Base-by-base conservation (phyloP, 2,888 invertebrate species). In the Apotomis capreana region DNA sequence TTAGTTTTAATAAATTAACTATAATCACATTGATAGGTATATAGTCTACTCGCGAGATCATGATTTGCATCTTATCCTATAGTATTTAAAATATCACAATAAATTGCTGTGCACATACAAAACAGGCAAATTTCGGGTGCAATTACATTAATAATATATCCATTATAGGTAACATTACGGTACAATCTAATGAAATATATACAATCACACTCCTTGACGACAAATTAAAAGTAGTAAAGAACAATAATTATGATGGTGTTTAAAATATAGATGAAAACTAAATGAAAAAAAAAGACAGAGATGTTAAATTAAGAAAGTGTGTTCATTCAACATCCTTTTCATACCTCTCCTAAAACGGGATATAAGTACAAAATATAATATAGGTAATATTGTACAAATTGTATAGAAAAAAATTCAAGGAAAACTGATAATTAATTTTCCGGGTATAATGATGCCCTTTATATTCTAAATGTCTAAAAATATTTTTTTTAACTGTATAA, bases 31-130 rank as follows among this genome's bases (percentile, higher is more conserved):
- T 84, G 84, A 90, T 87, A 89, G 88, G 87, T 91, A 90, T 85
- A 87, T 87, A 91, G 86, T 89, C 86, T 90, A 90, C 87, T 84
- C 84, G 83, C 84, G 87, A 91, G 88, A 91, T 89, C 87, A 86
- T 89, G 86, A 86, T 88, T 89, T 89, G 90, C 87, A 83, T 84
- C 92, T 92, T 93, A 92, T 83, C 84, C 91, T 92, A 92, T 85
- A 89, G 86, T 91, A 89, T 91, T 91, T 89, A 92, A 93, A 93
- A 93, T 93, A 94, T 94, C 93, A 94, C 93, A 93, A 92, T 93
- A 92, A 94, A 93, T 93, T 93, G 89, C 89, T 88, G 94, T 94
- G 94, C 94, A 92, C 89, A 92, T 92, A 93, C 90, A 90, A 91
- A 92, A 94, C 92, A 92, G 93, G 93, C 93, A 92, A 93, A 92